phyloP scores from a whole-genome alignment of 2,797 vertebrate genomes.

The Anguilla marmorata region DNA sequence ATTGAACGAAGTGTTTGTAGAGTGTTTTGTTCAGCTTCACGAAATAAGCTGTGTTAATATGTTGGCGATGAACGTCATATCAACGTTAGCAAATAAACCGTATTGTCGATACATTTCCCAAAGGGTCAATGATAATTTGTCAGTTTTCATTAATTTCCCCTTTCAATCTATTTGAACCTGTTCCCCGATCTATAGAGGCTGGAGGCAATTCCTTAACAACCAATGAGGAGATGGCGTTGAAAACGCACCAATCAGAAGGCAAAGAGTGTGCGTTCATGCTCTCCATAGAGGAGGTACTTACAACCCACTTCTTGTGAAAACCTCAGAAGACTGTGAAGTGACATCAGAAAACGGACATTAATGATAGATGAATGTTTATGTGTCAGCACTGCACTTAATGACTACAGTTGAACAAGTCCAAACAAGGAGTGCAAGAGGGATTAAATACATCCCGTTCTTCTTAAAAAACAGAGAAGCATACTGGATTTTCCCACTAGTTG shows the following conservation, averaged over 20 bases:
- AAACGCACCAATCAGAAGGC: slow-evolving; percentile 61
- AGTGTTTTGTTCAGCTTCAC: neutral
- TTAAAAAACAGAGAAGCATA: neutral
- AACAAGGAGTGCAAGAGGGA: neutral
- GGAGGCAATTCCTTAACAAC: slow-evolving; percentile 23
- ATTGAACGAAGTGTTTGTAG: neutral
- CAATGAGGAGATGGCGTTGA: slow-evolving; percentile 48
- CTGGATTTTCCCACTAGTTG: slow-evolving; percentile 13
- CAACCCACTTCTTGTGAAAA: slow-evolving; percentile 42
- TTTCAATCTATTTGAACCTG: slow-evolving; percentile 13
- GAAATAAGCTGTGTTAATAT: neutral
- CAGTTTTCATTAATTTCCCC: slow-evolving; percentile 4
- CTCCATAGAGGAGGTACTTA: slow-evolving; percentile 49
- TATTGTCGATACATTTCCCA: neutral
- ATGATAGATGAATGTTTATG: slow-evolving; percentile 16
- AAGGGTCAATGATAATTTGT: neutral
- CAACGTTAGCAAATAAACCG: neutral
- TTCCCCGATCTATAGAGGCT: slow-evolving; percentile 6
- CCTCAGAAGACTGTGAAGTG: slow-evolving; percentile 35
- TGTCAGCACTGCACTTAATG: slow-evolving; percentile 1
- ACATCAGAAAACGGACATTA: slow-evolving; percentile 39
- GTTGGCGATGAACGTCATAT: neutral
- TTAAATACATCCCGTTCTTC: neutral
- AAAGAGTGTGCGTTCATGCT: slow-evolving; percentile 25
- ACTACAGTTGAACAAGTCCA: neutral